A percentile compares a stretch with the other conserved stretches of the same genome.
Conservation (phyloP, 1,140 invertebrate species). For the Pseudomyrmex gracilis region DNA sequence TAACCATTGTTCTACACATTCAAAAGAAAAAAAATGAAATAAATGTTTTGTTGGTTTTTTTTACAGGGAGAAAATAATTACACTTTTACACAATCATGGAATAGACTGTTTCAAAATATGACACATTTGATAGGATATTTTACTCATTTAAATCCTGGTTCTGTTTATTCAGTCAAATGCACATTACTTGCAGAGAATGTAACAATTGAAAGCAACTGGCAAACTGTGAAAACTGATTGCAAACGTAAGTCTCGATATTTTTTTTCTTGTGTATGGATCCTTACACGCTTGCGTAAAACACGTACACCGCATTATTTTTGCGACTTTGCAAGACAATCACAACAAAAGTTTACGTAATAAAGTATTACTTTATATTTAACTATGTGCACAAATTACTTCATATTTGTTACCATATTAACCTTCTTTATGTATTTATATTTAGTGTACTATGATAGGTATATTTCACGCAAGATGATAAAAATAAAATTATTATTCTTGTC, state of each 20-base stretch:
- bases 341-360: no score
- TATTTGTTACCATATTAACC: no score
- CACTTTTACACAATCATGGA: not conserved
- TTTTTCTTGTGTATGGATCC: not conserved
- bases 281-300: no score
- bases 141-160: not conserved
- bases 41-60: not conserved
- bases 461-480: no score
- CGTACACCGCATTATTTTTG: not conserved
- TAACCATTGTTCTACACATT: not conserved
- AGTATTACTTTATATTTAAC: no score
- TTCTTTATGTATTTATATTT: no score
- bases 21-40: not conserved
- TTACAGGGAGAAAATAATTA: not conserved
- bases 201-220: not conserved
- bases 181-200: not conserved
- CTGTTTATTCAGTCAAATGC: not conserved
- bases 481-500: no score
- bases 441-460: no score
- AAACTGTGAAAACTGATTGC: conserved; percentile 10
- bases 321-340: no score
- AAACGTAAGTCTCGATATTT: conserved; percentile 13
- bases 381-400: no score
- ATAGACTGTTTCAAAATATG: not conserved
- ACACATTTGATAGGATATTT: conserved; percentile 7